A percentile compares a stretch with the other conserved stretches of the same genome.
Conservation (phyloP, 2,113 vertebrate species). For the Scartelaos histophorus region DNA sequence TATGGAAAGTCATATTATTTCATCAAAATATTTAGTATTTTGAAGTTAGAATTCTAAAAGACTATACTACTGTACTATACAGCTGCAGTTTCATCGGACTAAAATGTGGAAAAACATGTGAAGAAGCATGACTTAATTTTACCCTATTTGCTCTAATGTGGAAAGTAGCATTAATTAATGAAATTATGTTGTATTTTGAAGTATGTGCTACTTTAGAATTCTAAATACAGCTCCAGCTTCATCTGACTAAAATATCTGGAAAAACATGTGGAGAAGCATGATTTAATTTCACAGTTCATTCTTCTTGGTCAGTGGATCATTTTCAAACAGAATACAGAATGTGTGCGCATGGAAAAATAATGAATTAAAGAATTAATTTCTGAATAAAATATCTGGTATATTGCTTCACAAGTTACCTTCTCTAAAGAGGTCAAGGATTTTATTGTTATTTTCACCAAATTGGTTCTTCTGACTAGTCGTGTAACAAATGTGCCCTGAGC, state of each 20-base stretch:
- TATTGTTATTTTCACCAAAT: too few relatives aligned
- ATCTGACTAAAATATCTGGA: background rate
- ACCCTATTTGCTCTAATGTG: background rate
- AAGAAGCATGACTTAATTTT: slow-evolving; percentile 1
- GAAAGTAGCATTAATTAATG: background rate
- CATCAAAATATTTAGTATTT: too few relatives aligned
- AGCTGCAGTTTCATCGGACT: background rate
- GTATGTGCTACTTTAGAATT: too few relatives aligned
- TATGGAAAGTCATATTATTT: background rate
- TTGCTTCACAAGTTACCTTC: too few relatives aligned
- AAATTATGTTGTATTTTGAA: too few relatives aligned
- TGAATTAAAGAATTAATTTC: background rate
- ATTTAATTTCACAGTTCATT: slow-evolving; percentile 16
- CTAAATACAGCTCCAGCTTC: background rate
- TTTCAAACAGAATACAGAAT: background rate
- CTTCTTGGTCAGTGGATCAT: background rate
- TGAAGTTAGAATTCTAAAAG: too few relatives aligned
- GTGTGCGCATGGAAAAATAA: background rate
- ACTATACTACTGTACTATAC: too few relatives aligned
- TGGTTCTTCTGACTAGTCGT: too few relatives aligned
- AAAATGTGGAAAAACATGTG: background rate
- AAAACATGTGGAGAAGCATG: background rate
- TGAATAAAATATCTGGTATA: too few relatives aligned
- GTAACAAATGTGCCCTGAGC: background rate
- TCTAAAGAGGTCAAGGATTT: background rate